Evolutionary conservation across 2,113 vertebrate genomes (phyloP), one percentile per base, ranked within the genome.

Genomic region (Prolemur simus): DNA sequence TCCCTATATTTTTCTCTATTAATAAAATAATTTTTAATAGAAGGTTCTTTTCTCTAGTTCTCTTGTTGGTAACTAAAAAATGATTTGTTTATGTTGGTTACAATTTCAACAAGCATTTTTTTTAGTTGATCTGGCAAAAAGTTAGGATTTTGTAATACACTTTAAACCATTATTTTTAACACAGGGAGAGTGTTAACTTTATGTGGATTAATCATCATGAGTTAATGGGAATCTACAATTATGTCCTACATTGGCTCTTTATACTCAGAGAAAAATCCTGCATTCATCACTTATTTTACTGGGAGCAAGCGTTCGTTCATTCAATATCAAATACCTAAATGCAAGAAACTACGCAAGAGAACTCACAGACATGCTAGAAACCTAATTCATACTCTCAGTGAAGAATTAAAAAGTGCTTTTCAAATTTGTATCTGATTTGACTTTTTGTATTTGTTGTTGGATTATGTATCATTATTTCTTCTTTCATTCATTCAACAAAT

Each of bases 401-500:
- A 76, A 87, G 13, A 94, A 91, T 73, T 90, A 21, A 54, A 76
- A 63, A 7, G 9, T 63, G 10, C 9, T 85, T 93, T 94, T 49
- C 37, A 80, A 42, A 81, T 47, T 23, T 74, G 9, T 76, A 45
- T 64, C n/a, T 89, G 7, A 66, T 81, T 91, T 82, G 15, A 52
- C 13, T 13, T 91, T 94, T 96, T 89, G 6, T 69, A 47, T 60
- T 96, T 89, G 9, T 60, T 52, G 39, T 60, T 89, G 45, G 8
- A 42, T 91, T 47, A 15, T 68, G 37, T 25, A 32, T 71, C 32
- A 29, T 54, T 93, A 45, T 69, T 77, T 85, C 29, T 87, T 80
- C 63, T 91, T 97, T 96, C 45, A 94, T 73, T 96, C 56, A 68
- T 73, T 58, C 25, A 82, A 52, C 9, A 80, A 93, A 76, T 45